Conservation (phyloP, 2,797 vertebrate species). For the Melopsittacus undulatus region DNA sequence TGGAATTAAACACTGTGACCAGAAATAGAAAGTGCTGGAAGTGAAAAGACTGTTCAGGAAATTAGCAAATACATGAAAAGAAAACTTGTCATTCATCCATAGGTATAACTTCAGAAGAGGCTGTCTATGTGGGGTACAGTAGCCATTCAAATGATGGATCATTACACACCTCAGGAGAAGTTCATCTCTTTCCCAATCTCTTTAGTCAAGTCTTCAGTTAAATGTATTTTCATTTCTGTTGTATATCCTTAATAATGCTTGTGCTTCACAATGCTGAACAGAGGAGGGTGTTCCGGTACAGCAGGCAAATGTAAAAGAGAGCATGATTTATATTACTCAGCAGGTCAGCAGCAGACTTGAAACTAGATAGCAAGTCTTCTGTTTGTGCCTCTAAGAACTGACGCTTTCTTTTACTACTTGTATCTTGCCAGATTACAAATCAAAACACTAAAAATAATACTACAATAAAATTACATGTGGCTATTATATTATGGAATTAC, state of each 20-base stretch:
- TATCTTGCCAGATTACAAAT: background rate
- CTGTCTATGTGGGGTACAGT: background rate
- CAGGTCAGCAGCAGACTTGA: background rate
- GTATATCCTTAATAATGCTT: background rate
- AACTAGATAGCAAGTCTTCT: background rate
- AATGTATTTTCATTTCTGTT: background rate
- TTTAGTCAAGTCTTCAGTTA: background rate
- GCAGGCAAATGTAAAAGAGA: background rate
- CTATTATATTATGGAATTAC: background rate
- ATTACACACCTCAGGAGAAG: background rate
- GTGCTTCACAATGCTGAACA: background rate
- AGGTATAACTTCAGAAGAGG: background rate
- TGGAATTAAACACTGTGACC: background rate
- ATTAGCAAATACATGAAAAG: background rate
- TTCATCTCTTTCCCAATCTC: background rate
- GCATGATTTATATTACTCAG: background rate
- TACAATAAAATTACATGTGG: background rate
- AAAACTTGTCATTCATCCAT: background rate
- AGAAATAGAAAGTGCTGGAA: background rate
- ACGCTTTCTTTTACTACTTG: background rate
- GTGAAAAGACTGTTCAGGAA: constrained; percentile 1
- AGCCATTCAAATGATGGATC: background rate
- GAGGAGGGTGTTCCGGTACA: background rate
- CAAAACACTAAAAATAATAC: background rate
- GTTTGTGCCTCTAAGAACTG: background rate